Evolutionary conservation across 2,113 vertebrate genomes (phyloP), one percentile per base, ranked within the genome.

Genomic region (Eptatretus burgeri): DNA sequence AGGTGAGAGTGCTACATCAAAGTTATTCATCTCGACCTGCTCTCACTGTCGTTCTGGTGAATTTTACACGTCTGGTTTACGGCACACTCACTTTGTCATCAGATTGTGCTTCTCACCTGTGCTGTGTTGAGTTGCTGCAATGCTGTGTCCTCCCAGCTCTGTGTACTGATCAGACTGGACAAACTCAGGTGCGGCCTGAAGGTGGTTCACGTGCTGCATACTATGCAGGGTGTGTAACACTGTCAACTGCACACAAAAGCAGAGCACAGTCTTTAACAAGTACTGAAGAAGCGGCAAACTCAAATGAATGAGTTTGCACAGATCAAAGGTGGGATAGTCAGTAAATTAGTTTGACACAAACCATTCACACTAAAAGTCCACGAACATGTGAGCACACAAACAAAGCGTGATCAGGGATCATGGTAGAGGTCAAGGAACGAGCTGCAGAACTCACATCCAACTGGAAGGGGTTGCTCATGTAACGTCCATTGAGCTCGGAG

Each of bases 401-500:
- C 27, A 41, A 41, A 41, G 27, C 27, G 27, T 41, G 27, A 41
- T 41, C 11, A 13, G 13, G 56, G n/a, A 20, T 20, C 56, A 20
- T n/a, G 56, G 56, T n/a, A 11, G 56, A 20, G 53, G 53, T 56
- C 14, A 12, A 20, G 56, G 56, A 10, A 2, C 56, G 9, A 20
- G 56, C 56, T 10, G n/a, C 12, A 20, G 74, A 51, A 52, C 81
- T 2, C 75, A 98, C 91, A 85, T 98, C 89, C 63, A 94, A 85
- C 66, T 83, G 77, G 67, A 98, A 94, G 62, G 93, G 85, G 0
- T 93, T 98, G 80, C 91, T 98, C 74, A 85, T 76, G 10, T 96
- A 98, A 69, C 91, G 91, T 0, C 91, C 84, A 5, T 93, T 98
- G 41, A 98, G 83, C 64, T 98, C 91, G 0, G 91, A 98, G 74